Evolutionary conservation across 2,888 invertebrate genomes (phyloP).

Genomic region (Incurvaria masculella): DNA sequence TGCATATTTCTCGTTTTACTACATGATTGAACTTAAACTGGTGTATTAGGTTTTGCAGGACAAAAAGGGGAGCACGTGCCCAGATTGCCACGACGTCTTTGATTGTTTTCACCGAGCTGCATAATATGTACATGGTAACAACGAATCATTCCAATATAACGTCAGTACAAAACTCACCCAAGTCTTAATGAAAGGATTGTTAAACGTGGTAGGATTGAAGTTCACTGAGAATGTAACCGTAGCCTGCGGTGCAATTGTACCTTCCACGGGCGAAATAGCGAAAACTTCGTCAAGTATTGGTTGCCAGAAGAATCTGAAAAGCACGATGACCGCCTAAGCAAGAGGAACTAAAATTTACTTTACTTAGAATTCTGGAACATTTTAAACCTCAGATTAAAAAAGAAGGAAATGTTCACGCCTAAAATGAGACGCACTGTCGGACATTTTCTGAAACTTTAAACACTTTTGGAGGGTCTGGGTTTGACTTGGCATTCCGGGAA

Average conservation of each 20-base stretch:
- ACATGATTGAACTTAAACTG: no score
- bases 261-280: slow-evolving; percentile 57
- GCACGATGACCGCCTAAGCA: not conserved
- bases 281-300: slow-evolving; percentile 50
- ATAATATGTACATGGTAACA: no score
- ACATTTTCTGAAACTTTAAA: no score
- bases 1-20: not conserved
- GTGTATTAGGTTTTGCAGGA: no score
- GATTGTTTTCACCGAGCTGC: no score
- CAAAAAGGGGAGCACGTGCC: no score
- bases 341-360: not conserved
- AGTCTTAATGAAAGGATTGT: slow-evolving; percentile 47
- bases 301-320: slow-evolving; percentile 44
- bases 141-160: no score
- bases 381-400: not conserved
- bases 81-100: no score
- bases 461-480: no score
- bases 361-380: not conserved
- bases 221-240: slow-evolving; percentile 61
- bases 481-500: no score
- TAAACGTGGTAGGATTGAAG: slow-evolving; percentile 55
- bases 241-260: slow-evolving; percentile 61
- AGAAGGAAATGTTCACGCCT: not conserved
- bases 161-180: slow-evolving; percentile 30
- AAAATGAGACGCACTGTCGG: no score